A percentile compares a stretch with the other conserved stretches of the same genome.
Conservation (phyloP, 2,113 vertebrate genomes). For the Gobius niger region DNA sequence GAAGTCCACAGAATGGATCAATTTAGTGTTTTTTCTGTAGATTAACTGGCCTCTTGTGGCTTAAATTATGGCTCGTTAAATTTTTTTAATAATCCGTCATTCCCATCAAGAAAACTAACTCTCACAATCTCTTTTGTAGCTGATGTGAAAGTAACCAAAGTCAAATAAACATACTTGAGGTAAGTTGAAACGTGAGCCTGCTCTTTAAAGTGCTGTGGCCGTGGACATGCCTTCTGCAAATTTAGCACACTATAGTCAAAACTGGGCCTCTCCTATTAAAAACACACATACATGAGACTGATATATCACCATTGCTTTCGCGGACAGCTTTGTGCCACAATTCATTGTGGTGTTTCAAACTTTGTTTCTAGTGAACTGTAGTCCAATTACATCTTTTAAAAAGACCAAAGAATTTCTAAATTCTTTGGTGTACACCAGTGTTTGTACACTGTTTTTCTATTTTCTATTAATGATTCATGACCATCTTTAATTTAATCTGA, state of each 20-base stretch:
- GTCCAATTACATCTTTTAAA: constrained; percentile 30
- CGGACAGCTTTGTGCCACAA: constrained; percentile 58
- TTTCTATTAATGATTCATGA: constrained; percentile 14
- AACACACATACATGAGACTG: constrained; percentile 38
- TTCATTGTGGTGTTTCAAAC: constrained; percentile 43
- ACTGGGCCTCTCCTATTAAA: constrained; percentile 41
- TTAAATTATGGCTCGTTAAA: constrained; percentile 26
- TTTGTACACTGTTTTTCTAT: neutral
- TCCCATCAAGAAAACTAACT: constrained; percentile 6
- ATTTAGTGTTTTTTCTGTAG: constrained; percentile 20
- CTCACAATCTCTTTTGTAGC: neutral
- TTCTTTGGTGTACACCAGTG: constrained; percentile 25
- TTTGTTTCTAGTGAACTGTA: constrained; percentile 57
- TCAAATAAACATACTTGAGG: constrained; percentile 8
- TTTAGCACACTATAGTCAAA: constrained; percentile 59
- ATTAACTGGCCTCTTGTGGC: constrained; percentile 29
- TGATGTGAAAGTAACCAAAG: neutral
- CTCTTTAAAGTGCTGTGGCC: constrained; percentile 13
- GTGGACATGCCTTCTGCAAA: constrained; percentile 24
- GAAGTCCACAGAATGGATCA: constrained; percentile 22
- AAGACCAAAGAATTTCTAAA: constrained; percentile 17
- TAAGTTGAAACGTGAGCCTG: constrained; percentile 22
- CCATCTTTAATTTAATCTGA: constrained; percentile 16
- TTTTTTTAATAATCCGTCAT: constrained; percentile 14
- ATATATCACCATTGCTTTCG: constrained; percentile 34